phyloP scores from a whole-genome alignment of 2,797 vertebrate genomes.

The Neomorphus geoffroyi region DNA sequence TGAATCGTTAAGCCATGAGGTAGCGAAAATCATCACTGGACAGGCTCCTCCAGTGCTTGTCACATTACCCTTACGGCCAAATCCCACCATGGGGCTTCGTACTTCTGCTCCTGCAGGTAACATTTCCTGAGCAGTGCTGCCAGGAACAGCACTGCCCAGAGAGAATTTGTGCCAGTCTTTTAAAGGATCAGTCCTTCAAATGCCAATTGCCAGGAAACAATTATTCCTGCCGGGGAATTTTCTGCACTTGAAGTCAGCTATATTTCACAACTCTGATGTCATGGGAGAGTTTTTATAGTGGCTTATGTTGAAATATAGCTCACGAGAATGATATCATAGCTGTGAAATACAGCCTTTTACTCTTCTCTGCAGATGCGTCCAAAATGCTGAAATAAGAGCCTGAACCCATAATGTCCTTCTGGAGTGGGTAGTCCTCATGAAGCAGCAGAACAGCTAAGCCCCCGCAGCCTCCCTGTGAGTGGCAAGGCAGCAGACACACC shows the following conservation, averaged over 20 bases:
- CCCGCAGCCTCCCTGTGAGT: not conserved
- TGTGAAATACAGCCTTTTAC: slow-evolving; percentile 59
- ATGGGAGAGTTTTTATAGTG: slow-evolving; percentile 49
- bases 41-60: not conserved
- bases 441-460: not conserved
- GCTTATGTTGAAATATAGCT: slow-evolving; percentile 56
- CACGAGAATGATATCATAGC: slow-evolving; percentile 56
- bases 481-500: not conserved
- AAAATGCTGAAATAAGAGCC: slow-evolving; percentile 35
- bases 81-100: slow-evolving; percentile 31
- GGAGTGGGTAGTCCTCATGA: not conserved
- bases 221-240: slow-evolving; percentile 68
- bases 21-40: slow-evolving; percentile 39
- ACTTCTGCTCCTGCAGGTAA: not conserved
- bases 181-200: slow-evolving; percentile 68
- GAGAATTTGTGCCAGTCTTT: slow-evolving; percentile 54
- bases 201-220: slow-evolving; percentile 71
- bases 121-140: not conserved
- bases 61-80: slow-evolving; percentile 20
- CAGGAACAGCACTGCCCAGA: slow-evolving; percentile 2
- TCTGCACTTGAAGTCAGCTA: slow-evolving; percentile 59
- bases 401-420: not conserved
- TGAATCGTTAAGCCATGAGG: not conserved
- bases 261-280: slow-evolving; percentile 71
- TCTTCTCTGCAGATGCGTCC: slow-evolving; percentile 26